Conservation (phyloP, 2,888 invertebrate genomes). For the Orthosia cruda region DNA sequence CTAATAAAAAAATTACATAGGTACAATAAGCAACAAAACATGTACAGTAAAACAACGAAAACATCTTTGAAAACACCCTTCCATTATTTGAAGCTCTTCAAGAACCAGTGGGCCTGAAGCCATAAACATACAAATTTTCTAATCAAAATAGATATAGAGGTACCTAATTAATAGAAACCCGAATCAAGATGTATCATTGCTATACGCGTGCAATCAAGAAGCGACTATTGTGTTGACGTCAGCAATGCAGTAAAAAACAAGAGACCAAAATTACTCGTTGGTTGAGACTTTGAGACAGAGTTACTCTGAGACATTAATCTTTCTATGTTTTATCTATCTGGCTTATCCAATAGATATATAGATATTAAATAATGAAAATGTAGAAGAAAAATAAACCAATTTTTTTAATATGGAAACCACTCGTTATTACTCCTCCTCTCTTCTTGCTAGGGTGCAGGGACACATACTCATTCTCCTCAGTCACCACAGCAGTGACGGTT, state of each 20-base stretch:
- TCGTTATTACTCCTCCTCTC: too few relatives aligned
- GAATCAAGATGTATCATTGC: not conserved
- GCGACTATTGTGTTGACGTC: not conserved
- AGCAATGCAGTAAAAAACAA: not conserved
- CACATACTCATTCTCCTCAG: too few relatives aligned
- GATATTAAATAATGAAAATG: too few relatives aligned
- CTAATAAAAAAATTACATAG: too few relatives aligned
- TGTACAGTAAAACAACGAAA: not conserved
- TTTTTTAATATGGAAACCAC: too few relatives aligned
- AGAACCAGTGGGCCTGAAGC: conserved; percentile 8
- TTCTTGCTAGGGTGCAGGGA: too few relatives aligned
- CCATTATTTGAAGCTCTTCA: conserved; percentile 49
- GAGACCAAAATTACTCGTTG: too few relatives aligned
- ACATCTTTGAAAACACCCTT: not conserved
- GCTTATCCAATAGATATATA: not conserved
- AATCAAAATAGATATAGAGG: not conserved
- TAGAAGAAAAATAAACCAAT: too few relatives aligned
- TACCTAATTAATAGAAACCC: not conserved
- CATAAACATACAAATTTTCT: conserved; percentile 33
- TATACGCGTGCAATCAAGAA: too few relatives aligned
- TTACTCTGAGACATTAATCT: too few relatives aligned
- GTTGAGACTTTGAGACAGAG: too few relatives aligned
- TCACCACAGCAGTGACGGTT: too few relatives aligned
- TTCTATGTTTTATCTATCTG: not conserved
- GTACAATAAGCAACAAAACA: not conserved